These are phyloP conservation scores for Bombus ignitus DNA, from an alignment of 1,140 invertebrate genomes.

Conservation along the genomic window DNA sequence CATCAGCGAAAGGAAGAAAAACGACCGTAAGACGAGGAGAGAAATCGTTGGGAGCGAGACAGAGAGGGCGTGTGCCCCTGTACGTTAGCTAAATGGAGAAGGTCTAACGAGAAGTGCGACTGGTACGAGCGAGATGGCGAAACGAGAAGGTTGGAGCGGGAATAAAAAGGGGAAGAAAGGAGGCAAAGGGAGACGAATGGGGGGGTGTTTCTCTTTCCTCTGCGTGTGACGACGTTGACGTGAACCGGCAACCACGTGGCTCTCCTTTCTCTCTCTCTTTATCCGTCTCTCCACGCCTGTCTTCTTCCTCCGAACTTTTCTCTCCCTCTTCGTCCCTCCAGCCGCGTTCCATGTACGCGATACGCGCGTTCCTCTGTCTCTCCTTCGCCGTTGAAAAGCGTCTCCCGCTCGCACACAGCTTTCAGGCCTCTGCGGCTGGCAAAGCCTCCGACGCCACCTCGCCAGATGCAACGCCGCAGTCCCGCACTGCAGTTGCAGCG, in stretches of 20 bases:
- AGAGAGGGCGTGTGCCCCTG: not conserved
- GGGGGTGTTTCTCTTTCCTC: constrained; percentile 52
- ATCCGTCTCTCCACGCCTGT: constrained; percentile 39
- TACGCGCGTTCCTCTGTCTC: constrained; percentile 12
- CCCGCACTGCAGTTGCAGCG: constrained; percentile 76
- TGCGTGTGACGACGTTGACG: constrained; percentile 62
- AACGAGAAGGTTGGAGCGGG: not conserved
- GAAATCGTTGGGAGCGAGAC: not conserved
- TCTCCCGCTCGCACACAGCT: constrained; percentile 44
- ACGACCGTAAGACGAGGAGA: not conserved
- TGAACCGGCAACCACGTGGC: constrained; percentile 68
- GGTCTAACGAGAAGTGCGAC: too few relatives aligned
- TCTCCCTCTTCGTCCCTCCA: constrained; percentile 27
- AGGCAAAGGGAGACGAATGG: constrained; percentile 28
- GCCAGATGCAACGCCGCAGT: constrained; percentile 74
- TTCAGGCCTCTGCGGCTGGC: constrained; percentile 64
- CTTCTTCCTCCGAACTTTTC: constrained; percentile 49
- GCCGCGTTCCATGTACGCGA: not conserved
- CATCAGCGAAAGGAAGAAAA: not conserved
- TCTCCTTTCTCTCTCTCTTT: constrained; percentile 52
- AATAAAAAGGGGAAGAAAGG: constrained; percentile 26
- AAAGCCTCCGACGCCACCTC: constrained; percentile 61
- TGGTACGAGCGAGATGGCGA: not conserved
- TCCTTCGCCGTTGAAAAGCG: constrained; percentile 46
- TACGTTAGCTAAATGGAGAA: not conserved